Evolutionary conservation across 2,797 vertebrate species (phyloP).

Genomic region (Crax fasciolata): DNA sequence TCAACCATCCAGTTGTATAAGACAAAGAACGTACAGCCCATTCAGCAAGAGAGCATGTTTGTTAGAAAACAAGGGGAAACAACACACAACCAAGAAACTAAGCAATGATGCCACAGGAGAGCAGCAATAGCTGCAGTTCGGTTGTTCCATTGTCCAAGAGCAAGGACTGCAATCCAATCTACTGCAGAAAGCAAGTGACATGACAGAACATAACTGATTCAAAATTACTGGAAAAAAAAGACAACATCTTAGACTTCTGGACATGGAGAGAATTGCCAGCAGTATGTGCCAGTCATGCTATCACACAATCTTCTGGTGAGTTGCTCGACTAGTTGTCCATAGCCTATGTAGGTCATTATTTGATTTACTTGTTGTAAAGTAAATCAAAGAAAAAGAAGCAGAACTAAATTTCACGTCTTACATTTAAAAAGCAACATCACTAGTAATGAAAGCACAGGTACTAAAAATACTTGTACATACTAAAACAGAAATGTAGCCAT

Average conservation of each 20-base stretch:
- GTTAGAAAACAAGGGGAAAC: background rate
- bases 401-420: background rate
- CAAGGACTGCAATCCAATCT: background rate
- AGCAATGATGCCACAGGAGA: background rate
- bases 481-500: background rate
- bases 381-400: slow-evolving; percentile 21
- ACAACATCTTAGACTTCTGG: background rate
- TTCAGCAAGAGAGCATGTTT: background rate
- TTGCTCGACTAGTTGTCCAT: background rate
- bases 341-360: background rate
- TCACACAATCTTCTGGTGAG: background rate
- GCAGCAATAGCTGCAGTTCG: slow-evolving; percentile 5
- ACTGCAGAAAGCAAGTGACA: background rate
- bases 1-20: background rate
- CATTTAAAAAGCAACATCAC: background rate
- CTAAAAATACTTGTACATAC: background rate
- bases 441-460: background rate
- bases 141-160: background rate
- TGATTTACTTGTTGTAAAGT: background rate
- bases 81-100: background rate
- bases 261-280: background rate
- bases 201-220: background rate
- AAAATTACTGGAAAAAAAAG: background rate
- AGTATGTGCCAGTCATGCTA: background rate
- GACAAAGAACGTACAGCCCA: background rate